Evolutionary conservation across 92 coral and sea anemone genomes (phyloP).

Genomic region (Heliopora coerulea): DNA sequence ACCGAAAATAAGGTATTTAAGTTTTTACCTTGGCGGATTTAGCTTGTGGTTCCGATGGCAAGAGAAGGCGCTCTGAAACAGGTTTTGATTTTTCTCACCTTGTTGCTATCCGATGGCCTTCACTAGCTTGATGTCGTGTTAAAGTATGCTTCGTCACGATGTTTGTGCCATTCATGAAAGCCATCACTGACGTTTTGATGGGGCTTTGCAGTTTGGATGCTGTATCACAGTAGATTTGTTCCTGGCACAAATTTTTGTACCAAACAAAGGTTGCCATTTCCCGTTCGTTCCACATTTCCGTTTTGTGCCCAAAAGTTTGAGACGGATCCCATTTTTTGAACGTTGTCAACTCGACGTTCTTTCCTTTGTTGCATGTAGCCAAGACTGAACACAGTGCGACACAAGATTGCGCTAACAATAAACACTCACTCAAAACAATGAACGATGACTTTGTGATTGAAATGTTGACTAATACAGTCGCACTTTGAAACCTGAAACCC

Average conservation of each 20-base stretch:
- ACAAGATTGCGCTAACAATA: too few species aligned
- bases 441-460: too few species aligned
- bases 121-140: constrained; percentile 21
- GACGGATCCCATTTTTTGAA: constrained; percentile 31
- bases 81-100: background rate
- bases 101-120: constrained; percentile 27
- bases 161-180: constrained; percentile 16
- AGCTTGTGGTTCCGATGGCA: constrained; percentile 1
- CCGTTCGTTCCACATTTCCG: constrained; percentile 16
- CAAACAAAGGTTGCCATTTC: constrained; percentile 10
- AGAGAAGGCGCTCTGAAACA: constrained; percentile 6
- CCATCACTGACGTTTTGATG: background rate
- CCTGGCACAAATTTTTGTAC: too few species aligned
- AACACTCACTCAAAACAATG: too few species aligned
- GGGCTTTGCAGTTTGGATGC: too few species aligned
- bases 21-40: background rate
- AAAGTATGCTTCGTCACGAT: constrained; percentile 20
- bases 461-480: too few species aligned
- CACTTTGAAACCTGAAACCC: too few species aligned
- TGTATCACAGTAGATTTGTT: too few species aligned
- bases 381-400: too few species aligned
- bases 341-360: constrained; percentile 17
- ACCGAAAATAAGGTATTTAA: background rate
- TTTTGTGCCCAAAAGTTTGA: constrained; percentile 1
- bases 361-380: constrained; percentile 19